Base-by-base conservation (phyloP, 2,888 invertebrate species). In the Drepanosiphum platanoidis region DNA sequence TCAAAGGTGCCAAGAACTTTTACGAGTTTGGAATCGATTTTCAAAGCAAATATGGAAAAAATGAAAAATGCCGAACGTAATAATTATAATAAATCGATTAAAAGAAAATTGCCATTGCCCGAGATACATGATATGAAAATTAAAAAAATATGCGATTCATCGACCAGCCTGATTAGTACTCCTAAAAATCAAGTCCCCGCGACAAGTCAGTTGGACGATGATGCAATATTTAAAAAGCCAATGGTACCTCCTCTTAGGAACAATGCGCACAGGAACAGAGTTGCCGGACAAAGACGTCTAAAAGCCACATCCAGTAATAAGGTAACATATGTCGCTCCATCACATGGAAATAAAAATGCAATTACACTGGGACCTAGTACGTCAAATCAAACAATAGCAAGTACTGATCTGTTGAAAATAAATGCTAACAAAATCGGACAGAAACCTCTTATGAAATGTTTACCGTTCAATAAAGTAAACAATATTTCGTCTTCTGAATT, bases 391-490 rank as follows among this genome's bases (percentile, higher is more conserved):
- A 22, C 22, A 39, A 30, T 18, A 27, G 11, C 5, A 22, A 39
- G 39, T 78, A 66, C 18, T 32, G 7, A 11, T 66, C 32, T 32
- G 9, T 66, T 32, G 15, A 32, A 42, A 42, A n/a, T 15, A 42
- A 42, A 78, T 42, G 1, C 4, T 3, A 39, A 71, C 64, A 42
- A 75, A 34, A 46, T 64, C 9, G 46, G 15, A 36, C 52, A 46
- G 27, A 84, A 84, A 66, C 83, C 83, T 34, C 13, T 68, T 8
- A 75, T 75, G 75, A 84, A 68, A 36, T 84, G 83, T 75, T 75
- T 22, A 15, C 83, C 75, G 36, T 75, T 83, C 8, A 42, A 74
- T 22, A 75, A 83, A 75, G 22, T 34, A 3, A 8, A 83, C 3
- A 36, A 30, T 36, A 27, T 52, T 34, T 36, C 39, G 34, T 1